A percentile compares a stretch with the other conserved stretches of the same genome.
phyloP scores from a whole-genome alignment of 2,888 invertebrate species.

The Cremastinae sp. region DNA sequence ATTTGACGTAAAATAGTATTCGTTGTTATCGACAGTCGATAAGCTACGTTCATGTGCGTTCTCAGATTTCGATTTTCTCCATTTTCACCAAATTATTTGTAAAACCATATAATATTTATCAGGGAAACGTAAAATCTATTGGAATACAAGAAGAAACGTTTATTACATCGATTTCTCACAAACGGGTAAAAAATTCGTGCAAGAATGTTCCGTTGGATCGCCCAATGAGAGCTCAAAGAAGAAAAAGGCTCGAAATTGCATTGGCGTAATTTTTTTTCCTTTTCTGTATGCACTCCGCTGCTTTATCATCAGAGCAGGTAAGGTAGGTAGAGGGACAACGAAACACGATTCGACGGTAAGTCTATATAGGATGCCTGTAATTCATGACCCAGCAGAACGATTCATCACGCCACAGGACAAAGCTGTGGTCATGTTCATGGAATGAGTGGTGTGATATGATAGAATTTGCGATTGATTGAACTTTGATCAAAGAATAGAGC shows the following conservation, averaged over 20 bases:
- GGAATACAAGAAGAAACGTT: too few species aligned
- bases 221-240: neutral
- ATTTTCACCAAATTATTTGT: too few species aligned
- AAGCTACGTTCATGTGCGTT: too few species aligned
- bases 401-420: conserved; percentile 50
- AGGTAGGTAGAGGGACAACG: conserved; percentile 16
- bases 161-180: too few species aligned
- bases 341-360: conserved; percentile 39
- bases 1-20: too few species aligned
- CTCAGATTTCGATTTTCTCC: too few species aligned
- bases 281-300: too few species aligned
- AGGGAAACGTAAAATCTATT: too few species aligned
- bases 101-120: too few species aligned
- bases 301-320: conserved; percentile 35
- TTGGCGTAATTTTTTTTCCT: too few species aligned
- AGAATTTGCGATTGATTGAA: conserved; percentile 71
- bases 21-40: too few species aligned
- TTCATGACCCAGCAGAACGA: conserved; percentile 54
- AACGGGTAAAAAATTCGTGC: too few species aligned
- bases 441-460: conserved; percentile 70
- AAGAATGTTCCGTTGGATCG: neutral
- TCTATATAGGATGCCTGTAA: conserved; percentile 41
- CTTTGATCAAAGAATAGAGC: conserved; percentile 69
- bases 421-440: conserved; percentile 58
- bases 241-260: neutral